Evolutionary conservation across 2,113 vertebrate species (phyloP).

Genomic region (Cyphomyrus plagiostoma): DNA sequence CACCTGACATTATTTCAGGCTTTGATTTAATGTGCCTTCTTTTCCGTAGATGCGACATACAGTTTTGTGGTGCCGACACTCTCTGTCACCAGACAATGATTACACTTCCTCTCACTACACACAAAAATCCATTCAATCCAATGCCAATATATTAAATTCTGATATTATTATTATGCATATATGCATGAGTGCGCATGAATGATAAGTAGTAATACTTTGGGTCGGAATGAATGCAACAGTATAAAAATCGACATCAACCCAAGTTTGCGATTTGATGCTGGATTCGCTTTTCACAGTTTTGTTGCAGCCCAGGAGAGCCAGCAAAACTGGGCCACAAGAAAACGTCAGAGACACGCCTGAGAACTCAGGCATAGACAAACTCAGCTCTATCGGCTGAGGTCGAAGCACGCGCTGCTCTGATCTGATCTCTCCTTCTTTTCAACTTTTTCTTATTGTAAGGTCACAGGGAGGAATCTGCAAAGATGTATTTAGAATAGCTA

Average conservation of each 20-base stretch:
- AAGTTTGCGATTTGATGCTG: constrained; percentile 39
- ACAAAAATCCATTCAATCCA: constrained; percentile 54
- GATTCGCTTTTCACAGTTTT: constrained; percentile 32
- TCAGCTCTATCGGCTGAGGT: constrained; percentile 38
- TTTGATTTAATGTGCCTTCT: constrained; percentile 48
- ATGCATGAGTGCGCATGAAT: background rate
- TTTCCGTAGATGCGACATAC: constrained; percentile 53
- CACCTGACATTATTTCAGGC: constrained; percentile 47
- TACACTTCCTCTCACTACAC: constrained; percentile 62
- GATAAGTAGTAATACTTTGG: constrained; percentile 58
- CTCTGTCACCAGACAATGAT: constrained; percentile 56
- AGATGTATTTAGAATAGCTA: background rate
- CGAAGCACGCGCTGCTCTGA: constrained; percentile 52
- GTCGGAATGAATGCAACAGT: constrained; percentile 53
- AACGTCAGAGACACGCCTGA: constrained; percentile 35
- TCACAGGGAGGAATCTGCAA: background rate
- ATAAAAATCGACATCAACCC: constrained; percentile 42
- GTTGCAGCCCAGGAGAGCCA: constrained; percentile 32
- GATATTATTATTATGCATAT: constrained; percentile 4
- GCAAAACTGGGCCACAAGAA: constrained; percentile 35
- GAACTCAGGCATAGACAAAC: constrained; percentile 28
- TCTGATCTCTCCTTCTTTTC: constrained; percentile 29
- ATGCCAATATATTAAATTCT: constrained; percentile 31
- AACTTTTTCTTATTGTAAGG: constrained; percentile 19
- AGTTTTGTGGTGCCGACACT: constrained; percentile 62